phyloP scores from a whole-genome alignment of 2,113 vertebrate genomes.

The Epinephelus cyanopodus region DNA sequence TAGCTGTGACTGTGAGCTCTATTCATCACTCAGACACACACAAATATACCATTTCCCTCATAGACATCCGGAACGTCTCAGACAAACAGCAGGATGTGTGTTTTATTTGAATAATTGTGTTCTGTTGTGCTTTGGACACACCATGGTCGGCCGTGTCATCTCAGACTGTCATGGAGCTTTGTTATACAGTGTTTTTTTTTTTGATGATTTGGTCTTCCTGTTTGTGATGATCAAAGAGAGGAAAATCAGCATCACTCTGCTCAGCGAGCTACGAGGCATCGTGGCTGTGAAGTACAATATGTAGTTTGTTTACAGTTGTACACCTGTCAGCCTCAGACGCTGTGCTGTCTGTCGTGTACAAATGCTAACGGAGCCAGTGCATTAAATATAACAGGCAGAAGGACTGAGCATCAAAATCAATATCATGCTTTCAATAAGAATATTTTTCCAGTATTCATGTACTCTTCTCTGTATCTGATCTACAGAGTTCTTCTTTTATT shows the following conservation, averaged over 20 bases:
- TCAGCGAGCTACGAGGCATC: background rate
- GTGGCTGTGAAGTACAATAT: conserved; percentile 5
- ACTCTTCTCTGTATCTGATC: too few species aligned
- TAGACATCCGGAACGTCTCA: background rate
- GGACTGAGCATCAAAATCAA: background rate
- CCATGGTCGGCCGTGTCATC: background rate
- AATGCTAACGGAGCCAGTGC: background rate
- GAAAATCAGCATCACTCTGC: background rate
- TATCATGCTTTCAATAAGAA: background rate
- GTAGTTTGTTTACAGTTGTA: conserved; percentile 15
- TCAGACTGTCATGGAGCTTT: background rate
- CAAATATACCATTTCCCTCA: background rate
- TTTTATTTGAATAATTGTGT: background rate
- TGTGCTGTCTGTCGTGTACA: background rate
- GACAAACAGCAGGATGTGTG: background rate
- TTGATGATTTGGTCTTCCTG: background rate
- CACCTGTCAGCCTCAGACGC: conserved; percentile 13
- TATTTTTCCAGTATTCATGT: background rate
- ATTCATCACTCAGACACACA: conserved; percentile 28
- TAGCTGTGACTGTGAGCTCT: conserved; percentile 31
- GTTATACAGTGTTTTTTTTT: background rate
- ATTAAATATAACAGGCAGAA: background rate
- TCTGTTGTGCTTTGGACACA: background rate
- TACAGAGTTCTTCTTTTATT: background rate
- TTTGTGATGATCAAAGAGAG: conserved; percentile 3